A percentile compares a stretch with the other conserved stretches of the same genome.
These are phyloP conservation scores for Nyleta sp. DNA, from an alignment of 2,888 invertebrate genomes.

Conservation along the genomic window DNA sequence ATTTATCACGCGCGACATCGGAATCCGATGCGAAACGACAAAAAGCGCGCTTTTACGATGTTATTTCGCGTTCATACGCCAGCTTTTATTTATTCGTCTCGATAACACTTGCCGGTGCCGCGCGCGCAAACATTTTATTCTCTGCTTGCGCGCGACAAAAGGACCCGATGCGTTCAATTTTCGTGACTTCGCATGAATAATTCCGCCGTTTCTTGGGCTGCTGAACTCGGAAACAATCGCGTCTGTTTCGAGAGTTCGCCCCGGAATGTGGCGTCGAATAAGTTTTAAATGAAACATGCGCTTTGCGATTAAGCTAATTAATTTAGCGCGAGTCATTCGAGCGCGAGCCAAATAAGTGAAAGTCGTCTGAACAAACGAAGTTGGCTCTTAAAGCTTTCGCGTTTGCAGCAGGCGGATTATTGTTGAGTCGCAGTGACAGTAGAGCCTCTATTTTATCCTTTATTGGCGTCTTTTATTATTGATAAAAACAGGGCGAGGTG, in stretches of 20 bases:
- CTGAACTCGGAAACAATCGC: slow-evolving; percentile 12
- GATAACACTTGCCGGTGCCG: slow-evolving; percentile 41
- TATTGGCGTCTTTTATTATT: too few relatives aligned
- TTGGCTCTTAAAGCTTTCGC: too few relatives aligned
- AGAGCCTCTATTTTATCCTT: too few relatives aligned
- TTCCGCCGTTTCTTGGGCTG: slow-evolving; percentile 17
- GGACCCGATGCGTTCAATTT: slow-evolving; percentile 38
- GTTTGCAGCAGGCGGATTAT: too few relatives aligned
- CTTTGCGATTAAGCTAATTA: slow-evolving; percentile 19
- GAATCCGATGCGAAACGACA: slow-evolving; percentile 26
- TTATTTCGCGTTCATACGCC: slow-evolving; percentile 43
- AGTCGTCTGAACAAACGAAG: too few relatives aligned
- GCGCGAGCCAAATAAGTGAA: not conserved
- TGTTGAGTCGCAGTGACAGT: too few relatives aligned
- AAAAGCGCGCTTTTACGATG: slow-evolving; percentile 44
- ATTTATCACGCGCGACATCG: slow-evolving; percentile 50
- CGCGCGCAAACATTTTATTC: slow-evolving; percentile 41
- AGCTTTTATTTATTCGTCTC: slow-evolving; percentile 44
- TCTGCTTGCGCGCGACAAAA: slow-evolving; percentile 27
- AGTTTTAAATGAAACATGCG: slow-evolving; percentile 27
- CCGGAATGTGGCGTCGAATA: not conserved
- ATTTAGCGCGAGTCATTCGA: slow-evolving; percentile 1
- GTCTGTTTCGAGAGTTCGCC: slow-evolving; percentile 3
- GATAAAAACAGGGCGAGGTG: too few relatives aligned
- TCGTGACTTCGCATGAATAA: slow-evolving; percentile 33